Evolutionary conservation across 2,888 invertebrate species (phyloP), one percentile per base, ranked within the genome.

Genomic region (Crematogaster levior): DNA sequence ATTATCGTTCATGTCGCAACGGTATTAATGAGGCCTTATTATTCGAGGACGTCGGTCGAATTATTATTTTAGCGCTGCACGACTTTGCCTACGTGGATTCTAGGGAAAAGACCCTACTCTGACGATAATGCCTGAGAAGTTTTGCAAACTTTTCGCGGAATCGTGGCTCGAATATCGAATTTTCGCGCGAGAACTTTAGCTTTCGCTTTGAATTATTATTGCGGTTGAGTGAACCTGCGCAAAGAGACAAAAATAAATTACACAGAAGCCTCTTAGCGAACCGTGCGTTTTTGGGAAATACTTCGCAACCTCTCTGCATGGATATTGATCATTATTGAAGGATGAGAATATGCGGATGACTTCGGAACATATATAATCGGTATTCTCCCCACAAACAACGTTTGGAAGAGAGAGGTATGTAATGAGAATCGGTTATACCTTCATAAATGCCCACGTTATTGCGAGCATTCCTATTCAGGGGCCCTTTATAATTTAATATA

Each of bases 161-260:
- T 87, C 91, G 92, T 90, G 90, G 86, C 90, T 83, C 84, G 92
- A 91, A 92, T 92, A 91, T 91, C 89, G 88, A 92, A 90, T 91
- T 91, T 88, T 85, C 83, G 30, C 80, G 82, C 81, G 81, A 65
- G 46, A 63, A 90, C 88, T 86, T 88, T 88, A 82, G 68, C 84
- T 80, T 84, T 84, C 79, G 81, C 75, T 83, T 82, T 87, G 88
- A 90, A 89, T 90, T 86, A 89, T 90, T 87, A 88, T 89, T 85
- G 82, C 81, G 86, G 79, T 68, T 72, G 83, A 79, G 61, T 81
- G 74, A 82, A 75, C 84, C 80, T 74, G 77, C 81, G 63, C 30
- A 56, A 79, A 74, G 43, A 83, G 79, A 73, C 60, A 84, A 77
- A 75, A 86, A 75, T 77, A 81, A 53, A 60, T 68, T 56, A 61